Conservation (phyloP, 2,888 invertebrate species). For the Polietes domitor region DNA sequence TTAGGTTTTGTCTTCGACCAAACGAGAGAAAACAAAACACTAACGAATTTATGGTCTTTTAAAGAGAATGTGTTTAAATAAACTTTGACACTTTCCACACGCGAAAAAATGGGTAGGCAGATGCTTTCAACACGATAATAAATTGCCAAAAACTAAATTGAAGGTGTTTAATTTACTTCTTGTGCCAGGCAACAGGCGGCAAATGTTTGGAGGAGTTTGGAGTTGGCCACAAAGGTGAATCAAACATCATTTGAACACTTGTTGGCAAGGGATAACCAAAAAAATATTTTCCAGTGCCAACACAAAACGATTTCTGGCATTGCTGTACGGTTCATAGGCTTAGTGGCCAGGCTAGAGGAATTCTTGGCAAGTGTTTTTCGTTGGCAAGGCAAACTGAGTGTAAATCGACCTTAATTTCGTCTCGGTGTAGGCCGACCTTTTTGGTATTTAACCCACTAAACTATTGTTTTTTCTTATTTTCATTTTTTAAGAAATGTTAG, state of each 20-base stretch:
- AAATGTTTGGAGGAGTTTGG: background rate
- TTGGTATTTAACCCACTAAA: slow-evolving; percentile 36
- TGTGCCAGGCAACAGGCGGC: background rate
- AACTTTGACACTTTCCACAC: slow-evolving; percentile 65
- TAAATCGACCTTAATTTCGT: slow-evolving; percentile 70
- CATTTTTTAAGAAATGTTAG: background rate
- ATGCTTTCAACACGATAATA: slow-evolving; percentile 58
- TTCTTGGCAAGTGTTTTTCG: slow-evolving; percentile 7
- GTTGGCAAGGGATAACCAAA: background rate
- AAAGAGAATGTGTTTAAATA: slow-evolving; percentile 66
- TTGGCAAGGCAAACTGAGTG: slow-evolving; percentile 66
- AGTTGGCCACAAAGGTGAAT: background rate
- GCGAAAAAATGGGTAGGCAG: slow-evolving; percentile 48
- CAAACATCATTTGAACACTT: slow-evolving; percentile 31
- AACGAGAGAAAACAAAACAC: slow-evolving; percentile 5
- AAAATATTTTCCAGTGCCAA: background rate
- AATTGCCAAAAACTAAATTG: slow-evolving; percentile 48
- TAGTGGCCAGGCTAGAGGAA: background rate
- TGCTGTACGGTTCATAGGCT: background rate
- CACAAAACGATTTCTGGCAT: background rate
- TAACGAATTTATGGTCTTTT: slow-evolving; percentile 60
- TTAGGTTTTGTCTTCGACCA: background rate
- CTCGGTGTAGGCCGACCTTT: slow-evolving; percentile 30
- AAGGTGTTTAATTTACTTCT: slow-evolving; percentile 50
- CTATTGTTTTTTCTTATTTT: slow-evolving; percentile 17